These are phyloP conservation scores for Pristionchus arcanus DNA, from an alignment of 2,888 invertebrate species.

Conservation along the genomic window DNA sequence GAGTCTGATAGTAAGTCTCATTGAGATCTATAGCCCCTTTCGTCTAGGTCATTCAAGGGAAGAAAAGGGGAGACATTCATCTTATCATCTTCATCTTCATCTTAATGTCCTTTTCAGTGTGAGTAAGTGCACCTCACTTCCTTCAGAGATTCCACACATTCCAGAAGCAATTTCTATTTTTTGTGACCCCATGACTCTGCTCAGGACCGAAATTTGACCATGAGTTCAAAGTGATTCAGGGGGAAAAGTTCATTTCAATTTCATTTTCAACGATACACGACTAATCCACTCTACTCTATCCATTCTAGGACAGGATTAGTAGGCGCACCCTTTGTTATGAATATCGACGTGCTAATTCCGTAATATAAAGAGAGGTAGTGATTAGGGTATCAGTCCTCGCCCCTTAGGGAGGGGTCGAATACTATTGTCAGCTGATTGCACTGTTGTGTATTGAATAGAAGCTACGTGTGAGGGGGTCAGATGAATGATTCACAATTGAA, in stretches of 20 bases:
- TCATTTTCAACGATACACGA: not conserved
- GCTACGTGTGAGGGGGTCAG: not conserved
- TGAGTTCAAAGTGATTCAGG: not conserved
- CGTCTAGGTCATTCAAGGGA: not conserved
- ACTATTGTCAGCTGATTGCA: not conserved
- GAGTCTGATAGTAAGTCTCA: not conserved
- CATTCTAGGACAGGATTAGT: not conserved
- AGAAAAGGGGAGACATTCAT: not conserved
- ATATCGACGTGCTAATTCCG: not conserved
- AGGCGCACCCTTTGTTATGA: not conserved
- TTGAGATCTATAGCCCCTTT: not conserved
- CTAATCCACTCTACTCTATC: not conserved
- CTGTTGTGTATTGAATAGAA: not conserved
- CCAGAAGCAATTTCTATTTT: not conserved
- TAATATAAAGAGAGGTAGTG: not conserved
- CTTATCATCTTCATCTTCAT: conserved; percentile 41
- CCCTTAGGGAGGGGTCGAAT: not conserved
- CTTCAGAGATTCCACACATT: not conserved
- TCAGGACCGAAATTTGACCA: not conserved
- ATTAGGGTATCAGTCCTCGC: not conserved
- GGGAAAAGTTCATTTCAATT: not conserved
- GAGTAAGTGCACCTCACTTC: conserved; percentile 28
- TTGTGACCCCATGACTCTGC: not conserved
- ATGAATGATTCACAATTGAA: not conserved
- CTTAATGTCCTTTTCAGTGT: conserved; percentile 24